Percentiles rank a stretch among this genome's conserved stretches.
Evolutionary conservation across 2,113 vertebrate species (phyloP).

Genomic region (crab-eating macaque (Macaca fascicularis)): DNA sequence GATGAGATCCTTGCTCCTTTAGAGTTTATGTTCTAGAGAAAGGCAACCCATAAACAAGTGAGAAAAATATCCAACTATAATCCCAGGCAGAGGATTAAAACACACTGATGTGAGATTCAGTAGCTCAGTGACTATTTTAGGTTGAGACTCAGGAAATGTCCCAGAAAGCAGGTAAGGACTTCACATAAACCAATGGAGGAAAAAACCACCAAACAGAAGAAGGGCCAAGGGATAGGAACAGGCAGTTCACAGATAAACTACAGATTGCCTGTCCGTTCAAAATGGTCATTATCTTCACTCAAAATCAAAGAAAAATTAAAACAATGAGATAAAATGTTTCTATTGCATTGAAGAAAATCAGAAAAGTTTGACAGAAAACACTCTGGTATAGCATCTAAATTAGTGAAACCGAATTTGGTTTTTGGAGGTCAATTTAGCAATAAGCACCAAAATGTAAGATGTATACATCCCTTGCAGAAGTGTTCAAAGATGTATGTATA

Average conservation of each 20-base stretch:
- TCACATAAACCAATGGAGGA: neutral
- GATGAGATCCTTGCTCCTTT: neutral
- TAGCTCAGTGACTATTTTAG: neutral
- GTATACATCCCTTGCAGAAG: neutral
- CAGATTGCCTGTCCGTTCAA: neutral
- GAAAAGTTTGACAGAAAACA: neutral
- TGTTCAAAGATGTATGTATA: neutral
- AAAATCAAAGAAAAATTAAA: neutral
- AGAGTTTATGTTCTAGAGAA: neutral
- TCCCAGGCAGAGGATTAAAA: neutral
- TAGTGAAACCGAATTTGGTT: neutral
- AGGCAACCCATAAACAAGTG: neutral
- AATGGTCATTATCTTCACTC: neutral
- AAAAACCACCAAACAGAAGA: neutral
- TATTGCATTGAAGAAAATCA: neutral
- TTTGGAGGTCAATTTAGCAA: neutral
- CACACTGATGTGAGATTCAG: neutral
- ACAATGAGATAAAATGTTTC: neutral
- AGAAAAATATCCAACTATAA: neutral
- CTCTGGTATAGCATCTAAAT: neutral
- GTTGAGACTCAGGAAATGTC: neutral
- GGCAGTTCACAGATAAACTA: neutral
- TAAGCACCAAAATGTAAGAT: neutral
- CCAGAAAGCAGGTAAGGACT: neutral
- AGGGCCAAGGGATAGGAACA: neutral